These are phyloP conservation scores for Eunapius fragilis DNA, from an alignment of 37 sponge, comb jelly and placozoan species.

Conservation along the genomic window DNA sequence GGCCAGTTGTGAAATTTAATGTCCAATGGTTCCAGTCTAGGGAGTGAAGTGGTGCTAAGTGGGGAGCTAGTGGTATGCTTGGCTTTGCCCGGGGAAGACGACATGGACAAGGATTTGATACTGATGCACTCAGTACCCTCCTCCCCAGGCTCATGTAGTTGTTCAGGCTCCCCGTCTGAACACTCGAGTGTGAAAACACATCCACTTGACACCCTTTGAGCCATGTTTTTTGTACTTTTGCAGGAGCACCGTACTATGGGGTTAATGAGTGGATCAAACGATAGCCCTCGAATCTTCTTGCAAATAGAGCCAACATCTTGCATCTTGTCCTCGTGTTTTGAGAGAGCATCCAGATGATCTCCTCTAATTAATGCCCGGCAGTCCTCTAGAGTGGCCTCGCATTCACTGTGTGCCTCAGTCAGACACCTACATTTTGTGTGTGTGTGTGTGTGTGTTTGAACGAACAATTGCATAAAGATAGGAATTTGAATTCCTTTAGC, in stretches of 20 bases:
- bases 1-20: neutral
- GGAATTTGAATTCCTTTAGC: too few relatives aligned
- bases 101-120: neutral
- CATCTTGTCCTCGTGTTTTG: constrained; percentile 18
- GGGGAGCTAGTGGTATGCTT: neutral
- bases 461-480: neutral
- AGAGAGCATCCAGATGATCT: constrained; percentile 41
- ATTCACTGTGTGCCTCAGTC: constrained; percentile 9
- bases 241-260: constrained; percentile 22
- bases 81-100: neutral
- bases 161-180: neutral
- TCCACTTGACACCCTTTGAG: neutral
- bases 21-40: neutral
- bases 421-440: constrained; percentile 1
- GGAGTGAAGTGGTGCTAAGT: neutral
- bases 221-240: neutral
- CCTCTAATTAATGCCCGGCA: constrained; percentile 34
- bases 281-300: neutral
- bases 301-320: constrained; percentile 1
- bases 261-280: constrained; percentile 39
- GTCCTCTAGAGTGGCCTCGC: neutral
- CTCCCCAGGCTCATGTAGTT: neutral
- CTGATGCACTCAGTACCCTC: neutral
- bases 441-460: neutral
- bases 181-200: neutral